Percentiles rank a stretch among this genome's conserved stretches.
Conservation (phyloP, 2,888 invertebrate genomes). For the Synergus umbraculus region DNA sequence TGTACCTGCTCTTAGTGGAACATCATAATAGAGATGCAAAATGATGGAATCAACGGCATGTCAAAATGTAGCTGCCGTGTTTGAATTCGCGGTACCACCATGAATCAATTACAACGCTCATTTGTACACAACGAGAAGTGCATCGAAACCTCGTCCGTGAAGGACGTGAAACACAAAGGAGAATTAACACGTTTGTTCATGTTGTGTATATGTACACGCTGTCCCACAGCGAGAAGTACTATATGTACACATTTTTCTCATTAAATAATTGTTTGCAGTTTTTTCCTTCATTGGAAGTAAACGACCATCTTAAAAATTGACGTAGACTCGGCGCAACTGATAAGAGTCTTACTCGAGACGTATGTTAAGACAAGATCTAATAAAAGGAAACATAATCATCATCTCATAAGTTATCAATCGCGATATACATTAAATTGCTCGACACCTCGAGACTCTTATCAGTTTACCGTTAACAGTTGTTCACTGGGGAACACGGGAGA, state of each 20-base stretch:
- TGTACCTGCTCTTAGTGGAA: not conserved
- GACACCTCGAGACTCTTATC: constrained; percentile 66
- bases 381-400: constrained; percentile 3
- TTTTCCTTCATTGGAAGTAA: not conserved
- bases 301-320: not conserved
- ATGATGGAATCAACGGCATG: constrained; percentile 62
- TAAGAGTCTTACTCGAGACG: not conserved
- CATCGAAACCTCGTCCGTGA: constrained; percentile 64
- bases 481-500: constrained; percentile 53
- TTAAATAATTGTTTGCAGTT: too few species aligned
- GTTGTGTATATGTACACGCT: constrained; percentile 44
- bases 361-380: not conserved
- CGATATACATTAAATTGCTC: constrained; percentile 58
- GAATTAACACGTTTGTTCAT: constrained; percentile 50
- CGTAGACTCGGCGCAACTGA: not conserved
- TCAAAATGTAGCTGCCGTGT: constrained; percentile 69
- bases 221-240: constrained; percentile 47
- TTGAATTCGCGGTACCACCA: constrained; percentile 71
- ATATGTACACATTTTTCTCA: not conserved
- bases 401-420: constrained; percentile 42
- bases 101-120: constrained; percentile 71
- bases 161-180: constrained; percentile 63
- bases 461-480: constrained; percentile 68
- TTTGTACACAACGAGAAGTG: constrained; percentile 68
- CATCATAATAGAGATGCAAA: constrained; percentile 50